Evolutionary conservation across 2,113 vertebrate species (phyloP), one percentile per base, ranked within the genome.

Genomic region (Ammodytes dubius): DNA sequence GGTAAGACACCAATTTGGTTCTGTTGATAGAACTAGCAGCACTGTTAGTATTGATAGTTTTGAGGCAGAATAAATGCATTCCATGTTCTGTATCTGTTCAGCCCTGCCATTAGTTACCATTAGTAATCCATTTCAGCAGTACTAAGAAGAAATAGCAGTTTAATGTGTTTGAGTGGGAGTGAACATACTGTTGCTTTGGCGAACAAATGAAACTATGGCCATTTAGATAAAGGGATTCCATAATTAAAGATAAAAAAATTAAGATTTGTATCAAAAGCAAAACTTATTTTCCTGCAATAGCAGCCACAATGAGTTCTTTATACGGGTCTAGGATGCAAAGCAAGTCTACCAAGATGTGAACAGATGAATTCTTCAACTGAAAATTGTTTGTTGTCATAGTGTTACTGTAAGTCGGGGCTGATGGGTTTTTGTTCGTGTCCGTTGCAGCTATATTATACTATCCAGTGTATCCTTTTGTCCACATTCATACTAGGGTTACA

Each of bases 191-290:
- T 74, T 74, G 87, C 84, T 87, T 83, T 88, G 83, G 57, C 86
- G 84, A 92, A 91, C 87, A 89, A 87, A 91, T 37, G 77, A 14
- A 89, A 83, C 82, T 83, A 88, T 90, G 91, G 88, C 88, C 89
- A 79, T 89, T 90, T 61, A 76, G 70, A 91, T 93, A 93, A 93
- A 93, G 88, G 91, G 91, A 91, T 92, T 81, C 66, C 43, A 88
- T 88, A 83, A 89, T 87, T 88, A 79, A 74, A 86, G 89, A 81
- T 87, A 87, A 47, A 87, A 92, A 91, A 87, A 87, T 61, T 15
- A 83, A 81, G 59, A 88, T 87, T 87, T 90, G 79, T 92, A 92
- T 90, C 73, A 92, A 94, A 92, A 89, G 72, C 80, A 92, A 88
- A 88, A 86, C 53, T 72, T 75, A 70, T 77, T 85, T 79, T 74